Conservation (phyloP, 2,888 invertebrate species). For the Arge pagana region DNA sequence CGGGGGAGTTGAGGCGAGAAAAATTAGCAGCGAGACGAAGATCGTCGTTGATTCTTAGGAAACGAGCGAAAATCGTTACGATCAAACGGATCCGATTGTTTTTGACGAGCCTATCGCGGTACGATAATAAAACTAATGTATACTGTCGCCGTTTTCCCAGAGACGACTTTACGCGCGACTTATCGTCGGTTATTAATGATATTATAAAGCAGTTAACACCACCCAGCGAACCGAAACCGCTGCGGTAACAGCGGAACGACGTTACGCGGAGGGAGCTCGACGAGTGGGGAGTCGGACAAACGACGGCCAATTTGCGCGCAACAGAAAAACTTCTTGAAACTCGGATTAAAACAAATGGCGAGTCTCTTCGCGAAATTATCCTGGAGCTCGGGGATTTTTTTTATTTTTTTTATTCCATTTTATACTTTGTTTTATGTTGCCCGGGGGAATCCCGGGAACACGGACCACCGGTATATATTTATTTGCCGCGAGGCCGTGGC, state of each 20-base stretch:
- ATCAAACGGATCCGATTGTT: too few relatives aligned
- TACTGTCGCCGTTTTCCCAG: too few relatives aligned
- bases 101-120: too few relatives aligned
- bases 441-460: slow-evolving; percentile 11
- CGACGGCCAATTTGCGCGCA: slow-evolving; percentile 51
- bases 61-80: too few relatives aligned
- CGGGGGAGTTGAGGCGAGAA: too few relatives aligned
- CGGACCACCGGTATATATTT: too few relatives aligned
- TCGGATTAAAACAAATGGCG: slow-evolving; percentile 50
- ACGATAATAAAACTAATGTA: too few relatives aligned
- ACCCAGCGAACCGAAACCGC: slow-evolving; percentile 16
- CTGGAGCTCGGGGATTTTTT: slow-evolving; percentile 25
- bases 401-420: slow-evolving; percentile 21
- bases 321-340: slow-evolving; percentile 49
- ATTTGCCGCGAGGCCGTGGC: too few relatives aligned
- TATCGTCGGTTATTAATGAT: too few relatives aligned
- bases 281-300: slow-evolving; percentile 40
- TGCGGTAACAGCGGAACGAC: slow-evolving; percentile 9
- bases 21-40: too few relatives aligned
- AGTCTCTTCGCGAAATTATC: slow-evolving; percentile 41
- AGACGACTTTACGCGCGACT: too few relatives aligned
- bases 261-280: background rate
- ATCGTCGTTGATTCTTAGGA: too few relatives aligned
- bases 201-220: slow-evolving; percentile 45
- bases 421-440: slow-evolving; percentile 18